Percentiles rank a stretch among this genome's conserved stretches.
Evolutionary conservation across 2,113 vertebrate species (phyloP).

Genomic region (Carettochelys insculpta): DNA sequence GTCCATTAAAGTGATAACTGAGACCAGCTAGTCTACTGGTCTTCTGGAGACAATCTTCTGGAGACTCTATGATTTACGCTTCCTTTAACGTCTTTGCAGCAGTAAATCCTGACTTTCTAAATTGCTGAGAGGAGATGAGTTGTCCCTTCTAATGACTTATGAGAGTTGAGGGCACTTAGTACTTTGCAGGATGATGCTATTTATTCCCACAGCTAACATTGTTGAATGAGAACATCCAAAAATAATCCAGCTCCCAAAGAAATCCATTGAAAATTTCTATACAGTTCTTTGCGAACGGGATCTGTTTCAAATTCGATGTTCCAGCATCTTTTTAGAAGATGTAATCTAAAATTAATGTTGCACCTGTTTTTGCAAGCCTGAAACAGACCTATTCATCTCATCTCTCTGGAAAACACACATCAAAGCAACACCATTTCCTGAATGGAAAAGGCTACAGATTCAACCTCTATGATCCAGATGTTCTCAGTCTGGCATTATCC

Average conservation of each 20-base stretch:
- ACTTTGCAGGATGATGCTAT: not conserved
- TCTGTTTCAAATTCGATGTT: not conserved
- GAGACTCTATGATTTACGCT: too few species aligned
- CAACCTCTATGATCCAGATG: too few species aligned
- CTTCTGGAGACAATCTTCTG: too few species aligned
- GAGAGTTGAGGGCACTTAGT: not conserved
- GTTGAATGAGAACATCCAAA: not conserved
- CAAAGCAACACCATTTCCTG: not conserved
- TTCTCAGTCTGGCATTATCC: too few species aligned
- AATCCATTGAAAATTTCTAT: not conserved
- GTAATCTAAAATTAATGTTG: not conserved
- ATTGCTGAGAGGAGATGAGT: not conserved
- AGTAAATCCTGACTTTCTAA: not conserved
- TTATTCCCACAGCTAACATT: not conserved
- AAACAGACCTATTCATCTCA: not conserved
- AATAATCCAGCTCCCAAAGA: not conserved
- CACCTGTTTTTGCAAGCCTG: not conserved
- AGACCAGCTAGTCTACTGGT: too few species aligned
- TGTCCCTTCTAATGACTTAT: too few species aligned
- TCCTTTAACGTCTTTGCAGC: too few species aligned
- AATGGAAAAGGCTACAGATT: not conserved
- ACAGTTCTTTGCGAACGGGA: fast-evolving
- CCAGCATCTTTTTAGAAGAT: not conserved
- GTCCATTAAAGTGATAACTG: too few species aligned
- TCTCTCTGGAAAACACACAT: not conserved